Evolutionary conservation across 1,140 invertebrate genomes (phyloP).

Genomic region (Leptinotarsa lineolata): DNA sequence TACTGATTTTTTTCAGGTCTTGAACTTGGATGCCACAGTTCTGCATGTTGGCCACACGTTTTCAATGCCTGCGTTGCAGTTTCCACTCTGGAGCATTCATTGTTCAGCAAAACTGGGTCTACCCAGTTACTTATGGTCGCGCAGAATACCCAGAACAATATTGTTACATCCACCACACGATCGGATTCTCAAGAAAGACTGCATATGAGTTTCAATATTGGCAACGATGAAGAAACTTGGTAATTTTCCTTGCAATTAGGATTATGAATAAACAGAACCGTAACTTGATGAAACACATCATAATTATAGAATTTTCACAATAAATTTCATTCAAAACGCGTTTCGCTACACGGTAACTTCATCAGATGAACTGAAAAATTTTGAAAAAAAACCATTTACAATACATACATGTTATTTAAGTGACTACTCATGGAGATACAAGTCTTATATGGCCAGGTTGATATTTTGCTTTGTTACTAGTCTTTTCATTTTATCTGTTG

Average conservation of each 20-base stretch:
- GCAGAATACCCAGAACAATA: conserved; percentile 56
- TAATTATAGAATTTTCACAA: no score
- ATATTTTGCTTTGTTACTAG: no score
- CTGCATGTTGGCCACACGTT: conserved; percentile 92
- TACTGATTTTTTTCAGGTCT: conserved; percentile 65
- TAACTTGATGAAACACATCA: no score
- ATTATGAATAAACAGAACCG: neutral
- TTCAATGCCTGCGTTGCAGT: conserved; percentile 91
- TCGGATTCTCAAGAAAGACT: conserved; percentile 55
- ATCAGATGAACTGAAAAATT: no score
- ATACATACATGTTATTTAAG: neutral
- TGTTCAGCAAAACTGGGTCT: conserved; percentile 73
- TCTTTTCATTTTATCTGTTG: neutral
- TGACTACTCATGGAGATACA: neutral
- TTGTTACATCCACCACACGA: conserved; percentile 51
- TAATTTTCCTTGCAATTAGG: neutral
- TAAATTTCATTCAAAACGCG: no score
- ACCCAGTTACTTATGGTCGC: conserved; percentile 57
- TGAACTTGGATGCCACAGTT: conserved; percentile 86
- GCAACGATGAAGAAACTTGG: conserved; percentile 57
- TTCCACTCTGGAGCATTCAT: conserved; percentile 83
- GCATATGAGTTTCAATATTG: conserved; percentile 60
- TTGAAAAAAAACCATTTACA: neutral
- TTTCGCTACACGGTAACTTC: no score
- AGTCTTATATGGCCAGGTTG: no score